Base-by-base conservation (phyloP, 1,140 invertebrate species). In the Ladona fulva region DNA sequence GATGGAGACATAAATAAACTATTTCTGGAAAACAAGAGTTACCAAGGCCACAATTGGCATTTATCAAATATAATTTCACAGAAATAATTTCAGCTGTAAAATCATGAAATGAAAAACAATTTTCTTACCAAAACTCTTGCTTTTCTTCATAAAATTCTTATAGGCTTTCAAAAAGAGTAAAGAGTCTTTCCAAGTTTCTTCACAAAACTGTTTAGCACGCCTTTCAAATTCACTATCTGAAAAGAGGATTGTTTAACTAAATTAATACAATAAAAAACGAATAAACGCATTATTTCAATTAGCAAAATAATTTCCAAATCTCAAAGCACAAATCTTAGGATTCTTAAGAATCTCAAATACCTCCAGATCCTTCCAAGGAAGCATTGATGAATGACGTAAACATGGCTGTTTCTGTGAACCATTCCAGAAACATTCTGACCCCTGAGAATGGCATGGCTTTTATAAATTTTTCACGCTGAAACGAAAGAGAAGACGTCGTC, bases 391-490 rank as follows among this genome's bases (percentile, higher is more conserved):
- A 89, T 14, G 85, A 81, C 77, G 87, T 83, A 82, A 94, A 95
- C 92, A 94, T 94, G 19, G 92, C 91, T 11, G 93, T 94, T 83
- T 94, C 92, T 0, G 91, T 90, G 84, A 95, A 95, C 93, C 93
- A 94, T 80, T 94, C 91, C 11, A 94, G 85, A 83, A 94, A 94
- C 77, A 89, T 88, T 79, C 89, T 87, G 24, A 90, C 87, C 75
- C 89, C 89, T 83, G 91, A 90, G 0, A 89, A 89, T 8, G 87
- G 85, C 77, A 86, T 82, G 83, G 84, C 86, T 79, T 87, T 89
- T 6, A 90, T 86, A 83, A 90, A 92, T n/a, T 82, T 79, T 78
- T 91, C 90, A 84, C 89, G 89, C 89, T 91, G 85, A 76, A 87
- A 87, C 79, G 75, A 78, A 79, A 5, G 29, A 37, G 1, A 37